Evolutionary conservation across 2,888 invertebrate genomes (phyloP), one percentile per base, ranked within the genome.

Genomic region (Cepaea hortensis): DNA sequence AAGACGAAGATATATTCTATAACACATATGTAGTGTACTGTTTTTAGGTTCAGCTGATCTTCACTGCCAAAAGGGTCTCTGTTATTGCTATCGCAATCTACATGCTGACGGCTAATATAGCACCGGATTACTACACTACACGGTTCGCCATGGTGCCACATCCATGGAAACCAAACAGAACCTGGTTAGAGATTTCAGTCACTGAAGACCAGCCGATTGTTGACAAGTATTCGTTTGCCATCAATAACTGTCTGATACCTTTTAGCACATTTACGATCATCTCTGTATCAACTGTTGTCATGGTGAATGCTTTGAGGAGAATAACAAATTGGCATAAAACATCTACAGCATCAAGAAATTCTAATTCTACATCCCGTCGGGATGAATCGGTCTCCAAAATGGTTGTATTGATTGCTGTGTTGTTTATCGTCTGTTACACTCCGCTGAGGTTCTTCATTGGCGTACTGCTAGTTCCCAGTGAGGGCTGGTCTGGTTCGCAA

Each of bases 291-390:
- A 82, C 82, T 4, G 20, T 82, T n/a, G 13, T 82, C 11, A 23
- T 82, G 50, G 82, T 82, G 0, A 50, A 72, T 13, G 72, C 70
- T 4, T 55, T 82, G 1, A 61, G 82, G 20, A n/a, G 55, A 6
- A 82, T 72, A 55, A 68, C 82, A 48, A 82, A 82, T 4, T 82
- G 82, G 82, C 82, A 72, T n/a, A 55, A 70, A 23, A 82, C 50
- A 15, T 20, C 15, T 9, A 72, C 72, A 15, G 70, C 72, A 7
- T 20, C 70, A 6, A 46, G 46, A 7, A 5, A 46, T 18, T 20
- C 55, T 2, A 61, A 72, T 23, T 5, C 82, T n/a, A n/a, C n/a
- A n/a, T n/a, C n/a, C n/a, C n/a, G n/a, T n/a, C n/a, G n/a, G n/a
- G n/a, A n/a, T n/a, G n/a, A n/a, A n/a, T n/a, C n/a, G n/a, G n/a